A percentile compares a stretch with the other conserved stretches of the same genome.
Evolutionary conservation across 2,797 vertebrate genomes (phyloP).

Genomic region (Acrocephalus scirpaceus): DNA sequence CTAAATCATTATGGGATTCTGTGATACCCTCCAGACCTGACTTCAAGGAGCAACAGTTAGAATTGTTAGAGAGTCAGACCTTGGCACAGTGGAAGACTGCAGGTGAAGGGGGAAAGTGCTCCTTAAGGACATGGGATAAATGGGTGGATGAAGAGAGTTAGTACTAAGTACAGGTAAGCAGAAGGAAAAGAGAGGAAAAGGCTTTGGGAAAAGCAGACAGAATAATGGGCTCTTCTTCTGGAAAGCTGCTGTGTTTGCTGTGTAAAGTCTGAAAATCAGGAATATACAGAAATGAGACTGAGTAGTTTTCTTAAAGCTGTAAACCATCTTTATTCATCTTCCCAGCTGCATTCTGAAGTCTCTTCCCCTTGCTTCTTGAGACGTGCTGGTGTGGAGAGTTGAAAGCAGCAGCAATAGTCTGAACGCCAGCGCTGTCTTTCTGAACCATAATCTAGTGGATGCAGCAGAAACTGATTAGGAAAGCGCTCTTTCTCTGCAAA

Average conservation of each 20-base stretch:
- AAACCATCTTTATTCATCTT: neutral
- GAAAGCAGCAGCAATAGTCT: neutral
- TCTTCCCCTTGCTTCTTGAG: neutral
- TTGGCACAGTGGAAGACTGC: neutral
- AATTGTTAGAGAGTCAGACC: neutral
- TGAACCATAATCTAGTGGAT: rapidly evolving
- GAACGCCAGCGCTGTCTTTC: rapidly evolving
- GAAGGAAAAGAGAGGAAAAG: neutral
- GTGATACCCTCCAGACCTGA: too few species aligned
- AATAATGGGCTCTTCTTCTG: neutral
- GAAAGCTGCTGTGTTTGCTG: neutral
- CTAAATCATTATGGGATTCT: neutral
- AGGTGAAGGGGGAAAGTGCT: neutral
- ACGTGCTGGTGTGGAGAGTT: rapidly evolving
- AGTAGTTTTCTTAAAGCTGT: neutral
- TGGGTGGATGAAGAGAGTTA: neutral
- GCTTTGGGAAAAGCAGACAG: neutral
- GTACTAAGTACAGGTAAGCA: neutral
- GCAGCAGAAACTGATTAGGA: neutral
- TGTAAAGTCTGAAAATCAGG: neutral
- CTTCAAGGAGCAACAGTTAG: neutral
- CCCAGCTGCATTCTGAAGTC: neutral
- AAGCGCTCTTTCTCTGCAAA: neutral
- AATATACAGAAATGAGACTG: neutral
- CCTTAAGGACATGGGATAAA: neutral